These are phyloP conservation scores for Callopanchax toddi DNA, from an alignment of 2,113 vertebrate genomes.

Conservation along the genomic window DNA sequence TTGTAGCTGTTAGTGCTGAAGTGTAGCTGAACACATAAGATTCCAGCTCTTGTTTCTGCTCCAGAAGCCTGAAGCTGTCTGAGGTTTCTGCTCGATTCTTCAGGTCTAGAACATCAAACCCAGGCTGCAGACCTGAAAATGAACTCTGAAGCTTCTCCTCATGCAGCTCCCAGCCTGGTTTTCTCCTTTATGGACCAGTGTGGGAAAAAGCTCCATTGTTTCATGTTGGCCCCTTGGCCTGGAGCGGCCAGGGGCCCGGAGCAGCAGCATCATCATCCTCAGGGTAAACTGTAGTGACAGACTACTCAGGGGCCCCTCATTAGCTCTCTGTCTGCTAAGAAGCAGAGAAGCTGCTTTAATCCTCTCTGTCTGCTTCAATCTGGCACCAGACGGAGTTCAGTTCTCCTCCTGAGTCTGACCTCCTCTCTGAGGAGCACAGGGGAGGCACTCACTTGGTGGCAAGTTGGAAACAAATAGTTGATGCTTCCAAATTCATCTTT, in stretches of 20 bases:
- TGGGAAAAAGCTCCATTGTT: slow-evolving; percentile 63
- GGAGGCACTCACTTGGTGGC: not conserved
- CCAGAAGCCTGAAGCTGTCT: too few species aligned
- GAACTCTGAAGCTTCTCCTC: too few species aligned
- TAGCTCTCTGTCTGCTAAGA: slow-evolving; percentile 93
- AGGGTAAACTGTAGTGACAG: slow-evolving; percentile 92
- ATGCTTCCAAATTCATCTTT: too few species aligned
- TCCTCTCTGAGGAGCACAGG: not conserved
- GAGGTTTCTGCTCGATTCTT: too few species aligned
- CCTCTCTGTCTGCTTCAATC: slow-evolving; percentile 92
- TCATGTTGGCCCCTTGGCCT: slow-evolving; percentile 44
- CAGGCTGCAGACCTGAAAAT: too few species aligned
- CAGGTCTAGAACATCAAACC: too few species aligned
- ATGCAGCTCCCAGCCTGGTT: too few species aligned
- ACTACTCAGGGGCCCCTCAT: slow-evolving; percentile 88
- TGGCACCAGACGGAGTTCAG: slow-evolving; percentile 72
- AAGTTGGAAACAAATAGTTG: too few species aligned
- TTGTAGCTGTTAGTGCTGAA: too few species aligned
- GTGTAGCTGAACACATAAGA: too few species aligned
- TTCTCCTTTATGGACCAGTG: slow-evolving; percentile 40
- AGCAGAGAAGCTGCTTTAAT: slow-evolving; percentile 88
- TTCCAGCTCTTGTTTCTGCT: too few species aligned
- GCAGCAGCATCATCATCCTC: slow-evolving; percentile 69
- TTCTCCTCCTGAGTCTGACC: too few species aligned
- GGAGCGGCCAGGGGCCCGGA: slow-evolving; percentile 12